These are phyloP conservation scores for Caenorhabditis drosophilae DNA, from an alignment of 2,888 invertebrate genomes.

Conservation along the genomic window DNA sequence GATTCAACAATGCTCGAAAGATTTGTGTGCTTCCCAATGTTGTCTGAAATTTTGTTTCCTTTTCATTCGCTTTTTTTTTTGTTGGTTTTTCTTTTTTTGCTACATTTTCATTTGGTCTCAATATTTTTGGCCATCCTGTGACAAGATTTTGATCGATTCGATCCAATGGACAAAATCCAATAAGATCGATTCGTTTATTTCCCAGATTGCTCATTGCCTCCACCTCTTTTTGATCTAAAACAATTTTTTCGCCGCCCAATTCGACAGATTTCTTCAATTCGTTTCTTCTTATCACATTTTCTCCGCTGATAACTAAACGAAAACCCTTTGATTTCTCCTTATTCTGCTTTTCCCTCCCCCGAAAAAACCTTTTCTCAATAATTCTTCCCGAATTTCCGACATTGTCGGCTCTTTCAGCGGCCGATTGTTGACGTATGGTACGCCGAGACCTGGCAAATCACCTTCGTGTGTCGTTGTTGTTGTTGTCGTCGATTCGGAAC, in stretches of 20 bases:
- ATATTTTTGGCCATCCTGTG: conserved; percentile 19
- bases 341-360: neutral
- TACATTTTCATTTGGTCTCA: conserved; percentile 28
- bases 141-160: conserved; percentile 21
- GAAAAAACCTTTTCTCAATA: neutral
- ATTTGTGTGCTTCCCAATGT: conserved; percentile 31
- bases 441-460: too few relatives aligned
- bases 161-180: conserved; percentile 24
- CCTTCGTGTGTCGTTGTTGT: too few relatives aligned
- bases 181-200: conserved; percentile 18
- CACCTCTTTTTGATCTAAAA: conserved; percentile 33
- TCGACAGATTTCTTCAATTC: conserved; percentile 41
- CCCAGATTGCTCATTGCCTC: conserved; percentile 17
- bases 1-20: conserved; percentile 36
- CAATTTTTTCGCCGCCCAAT: conserved; percentile 42
- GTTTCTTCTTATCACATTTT: conserved; percentile 11
- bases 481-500: too few relatives aligned
- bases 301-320: conserved; percentile 2
- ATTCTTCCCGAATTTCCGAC: neutral
- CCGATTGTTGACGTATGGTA: too few relatives aligned
- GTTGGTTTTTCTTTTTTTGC: neutral
- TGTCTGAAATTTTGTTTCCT: conserved; percentile 8
- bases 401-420: too few relatives aligned
- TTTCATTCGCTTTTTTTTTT: neutral
- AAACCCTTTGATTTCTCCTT: neutral